Evolutionary conservation across 1,140 invertebrate species (phyloP), one percentile per base, ranked within the genome.

Genomic region (Drosophila prosaltans): DNA sequence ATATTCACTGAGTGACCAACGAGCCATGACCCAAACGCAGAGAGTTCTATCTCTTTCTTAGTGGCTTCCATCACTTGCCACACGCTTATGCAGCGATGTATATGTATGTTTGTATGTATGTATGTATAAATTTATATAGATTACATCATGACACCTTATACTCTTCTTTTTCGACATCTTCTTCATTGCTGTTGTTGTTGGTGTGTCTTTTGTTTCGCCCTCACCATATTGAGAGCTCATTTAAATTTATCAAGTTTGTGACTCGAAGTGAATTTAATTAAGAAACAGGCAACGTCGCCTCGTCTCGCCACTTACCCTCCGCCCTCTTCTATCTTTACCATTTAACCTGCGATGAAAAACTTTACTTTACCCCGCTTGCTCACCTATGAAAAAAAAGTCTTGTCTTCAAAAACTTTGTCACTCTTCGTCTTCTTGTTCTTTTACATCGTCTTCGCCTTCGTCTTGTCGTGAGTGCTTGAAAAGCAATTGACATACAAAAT

Each of bases 401-500:
- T 39, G 45, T 51, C 45, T 51, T 51, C 0, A 51, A 77, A 71
- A 78, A 78, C 74, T 78, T 78, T 78, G 75, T 69, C 68, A 69
- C 74, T 62, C 73, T 77, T 75, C 74, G 72, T 70, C 73, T 36
- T 16, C 57, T 26, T 1, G 60, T 24, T 36, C 7, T 55, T 32
- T 24, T 21, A 0, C 4, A 2, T 30, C 4, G 28, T 48, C 16
- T 43, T 28, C 36, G 8, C 36, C 24, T 11, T 40, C 48, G 54
- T 64, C 69, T 72, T 72, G 66, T 74, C 65, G 75, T 78, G 65
- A 79, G 69, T 79, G 77, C 77, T 79, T 74, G 64, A 78, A 79
- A 79, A 79, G 77, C 77, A 79, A 79, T 79, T 79, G 77, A 79
- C 77, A 79, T 74, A 79, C 77, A 79, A 79, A 79, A 73, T 79